Percentiles rank a stretch among this genome's conserved stretches.
Evolutionary conservation across 2,888 invertebrate species (phyloP).

Genomic region (Hemaris fuciformis): DNA sequence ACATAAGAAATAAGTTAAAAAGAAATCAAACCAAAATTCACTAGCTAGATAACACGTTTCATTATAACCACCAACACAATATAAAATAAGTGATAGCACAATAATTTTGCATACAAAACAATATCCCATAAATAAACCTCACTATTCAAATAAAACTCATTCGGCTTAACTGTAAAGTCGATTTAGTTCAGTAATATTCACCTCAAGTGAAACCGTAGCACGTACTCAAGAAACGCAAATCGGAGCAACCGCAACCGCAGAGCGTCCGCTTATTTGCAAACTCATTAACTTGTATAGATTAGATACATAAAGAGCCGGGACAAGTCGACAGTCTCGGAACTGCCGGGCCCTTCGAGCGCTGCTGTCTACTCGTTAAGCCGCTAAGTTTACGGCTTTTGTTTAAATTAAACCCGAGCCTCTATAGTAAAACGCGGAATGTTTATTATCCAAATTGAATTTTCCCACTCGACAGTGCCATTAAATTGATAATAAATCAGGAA

Average conservation of each 20-base stretch:
- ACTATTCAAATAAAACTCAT: background rate
- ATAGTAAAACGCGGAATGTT: constrained; percentile 32
- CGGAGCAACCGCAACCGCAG: constrained; percentile 9
- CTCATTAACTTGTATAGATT: constrained; percentile 18
- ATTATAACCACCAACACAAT: no score
- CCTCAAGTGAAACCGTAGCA: constrained; percentile 5
- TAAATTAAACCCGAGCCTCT: constrained; percentile 48
- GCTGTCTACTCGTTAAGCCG: constrained; percentile 43
- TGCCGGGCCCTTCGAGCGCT: constrained; percentile 9
- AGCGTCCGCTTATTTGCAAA: constrained; percentile 14
- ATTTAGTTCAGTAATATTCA: background rate
- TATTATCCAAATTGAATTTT: constrained; percentile 44
- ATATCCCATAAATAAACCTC: background rate
- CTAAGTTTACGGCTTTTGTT: constrained; percentile 54
- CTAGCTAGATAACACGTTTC: no score
- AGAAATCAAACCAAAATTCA: no score
- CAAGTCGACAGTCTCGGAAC: background rate
- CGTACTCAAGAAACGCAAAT: constrained; percentile 1
- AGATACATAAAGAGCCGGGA: constrained; percentile 17
- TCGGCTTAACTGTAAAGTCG: background rate
- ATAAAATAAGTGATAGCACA: no score
- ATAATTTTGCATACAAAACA: no score
- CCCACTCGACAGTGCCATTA: constrained; percentile 29
- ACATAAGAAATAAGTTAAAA: no score
- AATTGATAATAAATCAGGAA: constrained; percentile 1